Conservation (phyloP, 2,888 invertebrate genomes). For the Dorcus hopei region DNA sequence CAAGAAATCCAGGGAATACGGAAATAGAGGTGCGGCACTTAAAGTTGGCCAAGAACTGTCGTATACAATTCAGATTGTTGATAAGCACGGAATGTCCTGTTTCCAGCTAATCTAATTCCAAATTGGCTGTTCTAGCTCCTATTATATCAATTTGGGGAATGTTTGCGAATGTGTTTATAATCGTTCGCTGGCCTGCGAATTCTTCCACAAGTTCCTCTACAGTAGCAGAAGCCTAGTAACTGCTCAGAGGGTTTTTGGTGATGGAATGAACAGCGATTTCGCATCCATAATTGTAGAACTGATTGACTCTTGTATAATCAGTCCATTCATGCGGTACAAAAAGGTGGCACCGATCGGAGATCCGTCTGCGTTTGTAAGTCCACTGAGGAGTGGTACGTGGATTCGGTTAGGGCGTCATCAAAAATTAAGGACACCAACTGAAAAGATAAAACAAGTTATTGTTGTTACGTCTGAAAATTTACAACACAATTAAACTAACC, state of each 20-base stretch:
- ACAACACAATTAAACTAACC: too few relatives aligned
- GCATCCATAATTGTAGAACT: conserved; percentile 57
- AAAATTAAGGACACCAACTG: conserved; percentile 68
- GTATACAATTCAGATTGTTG: conserved; percentile 52
- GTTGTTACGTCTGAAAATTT: too few relatives aligned
- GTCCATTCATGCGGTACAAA: conserved; percentile 73
- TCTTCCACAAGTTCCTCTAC: conserved; percentile 36
- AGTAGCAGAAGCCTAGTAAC: conserved; percentile 43
- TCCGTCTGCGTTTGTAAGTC: conserved; percentile 61
- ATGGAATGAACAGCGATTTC: conserved; percentile 70
- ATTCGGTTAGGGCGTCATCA: conserved; percentile 60
- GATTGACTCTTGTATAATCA: conserved; percentile 53
- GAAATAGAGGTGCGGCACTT: conserved; percentile 51
- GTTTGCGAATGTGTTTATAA: conserved; percentile 43
- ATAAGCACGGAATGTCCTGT: conserved; percentile 58
- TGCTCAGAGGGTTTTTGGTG: conserved; percentile 32
- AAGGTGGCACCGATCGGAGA: conserved; percentile 64
- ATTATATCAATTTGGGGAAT: conserved; percentile 38
- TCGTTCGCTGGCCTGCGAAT: conserved; percentile 42
- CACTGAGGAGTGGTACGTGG: conserved; percentile 54
- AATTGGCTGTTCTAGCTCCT: conserved; percentile 50
- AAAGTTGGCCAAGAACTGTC: conserved; percentile 62
- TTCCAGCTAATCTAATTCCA: conserved; percentile 54
- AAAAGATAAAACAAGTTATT: background rate
- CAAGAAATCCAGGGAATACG: conserved; percentile 64